Percentiles rank a stretch among this genome's conserved stretches.
Evolutionary conservation across 2,113 vertebrate genomes (phyloP).

Genomic region (Cettia cetti): DNA sequence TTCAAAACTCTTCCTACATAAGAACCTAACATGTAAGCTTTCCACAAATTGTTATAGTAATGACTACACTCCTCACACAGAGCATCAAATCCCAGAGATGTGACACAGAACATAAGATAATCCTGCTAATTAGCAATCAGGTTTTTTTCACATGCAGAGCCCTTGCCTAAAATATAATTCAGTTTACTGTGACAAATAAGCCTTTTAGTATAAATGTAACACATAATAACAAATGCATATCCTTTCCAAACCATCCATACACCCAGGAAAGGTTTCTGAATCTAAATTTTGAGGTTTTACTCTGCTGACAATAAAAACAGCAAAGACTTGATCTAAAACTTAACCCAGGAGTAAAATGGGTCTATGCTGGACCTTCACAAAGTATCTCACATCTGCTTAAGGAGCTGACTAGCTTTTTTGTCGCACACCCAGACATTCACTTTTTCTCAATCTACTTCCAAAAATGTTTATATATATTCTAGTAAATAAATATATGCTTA

Average conservation of each 20-base stretch:
- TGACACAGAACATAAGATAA: rapidly evolving
- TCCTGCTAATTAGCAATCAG: not conserved
- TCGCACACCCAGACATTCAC: not conserved
- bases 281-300: not conserved
- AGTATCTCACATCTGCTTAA: not conserved
- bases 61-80: not conserved
- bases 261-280: not conserved
- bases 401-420: not conserved
- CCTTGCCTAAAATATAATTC: not conserved
- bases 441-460: not conserved
- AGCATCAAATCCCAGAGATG: not conserved
- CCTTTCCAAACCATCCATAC: not conserved
- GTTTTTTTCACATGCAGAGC: not conserved
- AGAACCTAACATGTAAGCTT: not conserved
- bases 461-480: not conserved
- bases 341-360: not conserved
- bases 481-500: not conserved
- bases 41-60: not conserved
- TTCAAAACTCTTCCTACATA: not conserved
- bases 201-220: not conserved
- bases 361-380: not conserved
- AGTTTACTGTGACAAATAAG: not conserved
- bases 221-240: not conserved
- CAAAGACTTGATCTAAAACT: not conserved
- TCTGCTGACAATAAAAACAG: not conserved